These are phyloP conservation scores for Lathamus discolor DNA, from an alignment of 2,113 vertebrate genomes.

Conservation along the genomic window DNA sequence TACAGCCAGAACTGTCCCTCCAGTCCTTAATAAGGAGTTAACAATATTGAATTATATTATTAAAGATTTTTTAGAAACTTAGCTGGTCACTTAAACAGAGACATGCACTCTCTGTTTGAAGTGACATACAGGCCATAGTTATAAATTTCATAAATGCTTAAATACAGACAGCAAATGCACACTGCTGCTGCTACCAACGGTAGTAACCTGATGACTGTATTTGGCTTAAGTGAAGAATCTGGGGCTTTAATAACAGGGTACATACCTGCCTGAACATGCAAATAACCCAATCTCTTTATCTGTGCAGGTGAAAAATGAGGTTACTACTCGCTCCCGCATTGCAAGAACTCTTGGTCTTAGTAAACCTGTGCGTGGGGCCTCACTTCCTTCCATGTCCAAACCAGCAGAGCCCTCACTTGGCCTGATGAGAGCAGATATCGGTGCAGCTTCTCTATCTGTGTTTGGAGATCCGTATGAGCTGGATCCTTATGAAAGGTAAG, in stretches of 20 bases:
- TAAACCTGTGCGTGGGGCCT: slow-evolving; percentile 75
- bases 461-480: slow-evolving; percentile 91
- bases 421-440: slow-evolving; percentile 90
- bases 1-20: neutral
- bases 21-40: neutral
- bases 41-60: neutral
- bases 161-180: neutral
- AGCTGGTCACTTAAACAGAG: neutral
- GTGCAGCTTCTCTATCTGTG: slow-evolving; percentile 91
- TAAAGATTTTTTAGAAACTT: neutral
- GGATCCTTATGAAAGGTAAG: slow-evolving; percentile 84
- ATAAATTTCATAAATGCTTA: neutral
- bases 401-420: slow-evolving; percentile 82
- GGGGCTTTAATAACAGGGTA: neutral
- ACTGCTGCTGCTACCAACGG: neutral
- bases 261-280: neutral
- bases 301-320: slow-evolving; percentile 69
- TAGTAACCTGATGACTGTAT: neutral
- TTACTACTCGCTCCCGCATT: slow-evolving; percentile 83
- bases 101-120: neutral
- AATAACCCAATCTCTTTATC: neutral
- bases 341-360: slow-evolving; percentile 85
- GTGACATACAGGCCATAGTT: neutral
- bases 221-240: neutral
- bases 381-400: slow-evolving; percentile 83